These are phyloP conservation scores for Murina feae DNA, from an alignment of 2,113 vertebrate genomes.

Conservation along the genomic window DNA sequence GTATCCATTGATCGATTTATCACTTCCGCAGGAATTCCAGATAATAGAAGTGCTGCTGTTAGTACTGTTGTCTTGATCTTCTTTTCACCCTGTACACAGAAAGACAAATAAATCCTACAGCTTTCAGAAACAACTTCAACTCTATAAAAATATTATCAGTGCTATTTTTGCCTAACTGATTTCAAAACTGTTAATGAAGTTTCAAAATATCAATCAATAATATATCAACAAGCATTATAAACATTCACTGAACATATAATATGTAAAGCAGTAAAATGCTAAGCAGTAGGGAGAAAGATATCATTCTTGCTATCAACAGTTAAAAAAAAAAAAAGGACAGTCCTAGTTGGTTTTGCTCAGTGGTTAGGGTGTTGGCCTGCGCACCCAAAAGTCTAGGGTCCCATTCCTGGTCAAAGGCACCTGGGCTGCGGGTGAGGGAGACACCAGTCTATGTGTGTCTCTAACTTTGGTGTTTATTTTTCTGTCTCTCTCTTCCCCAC, in stretches of 20 bases:
- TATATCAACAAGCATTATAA: not conserved
- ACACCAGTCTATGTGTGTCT: no score
- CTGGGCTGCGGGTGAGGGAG: no score
- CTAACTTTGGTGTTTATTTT: no score
- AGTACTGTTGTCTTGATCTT: conserved; percentile 93
- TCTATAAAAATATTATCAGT: not conserved
- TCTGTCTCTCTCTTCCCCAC: no score
- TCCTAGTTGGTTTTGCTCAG: no score
- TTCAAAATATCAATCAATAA: conserved; percentile 5
- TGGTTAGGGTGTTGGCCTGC: no score
- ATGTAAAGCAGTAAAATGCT: not conserved
- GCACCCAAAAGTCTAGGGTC: no score
- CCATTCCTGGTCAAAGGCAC: no score
- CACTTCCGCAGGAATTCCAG: conserved; percentile 95
- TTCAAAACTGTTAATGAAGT: not conserved
- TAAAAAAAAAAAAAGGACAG: not conserved
- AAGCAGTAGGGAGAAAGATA: not conserved
- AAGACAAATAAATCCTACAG: not conserved
- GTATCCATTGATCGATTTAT: conserved; percentile 98
- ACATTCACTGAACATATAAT: not conserved
- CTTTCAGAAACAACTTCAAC: not conserved
- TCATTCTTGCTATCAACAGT: not conserved
- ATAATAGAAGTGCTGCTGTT: conserved; percentile 93
- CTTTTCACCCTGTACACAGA: conserved; percentile 87
- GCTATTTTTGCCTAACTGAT: not conserved